These are phyloP conservation scores for Cossypha niveicapilla DNA, from an alignment of 2,797 vertebrate species.

Conservation along the genomic window DNA sequence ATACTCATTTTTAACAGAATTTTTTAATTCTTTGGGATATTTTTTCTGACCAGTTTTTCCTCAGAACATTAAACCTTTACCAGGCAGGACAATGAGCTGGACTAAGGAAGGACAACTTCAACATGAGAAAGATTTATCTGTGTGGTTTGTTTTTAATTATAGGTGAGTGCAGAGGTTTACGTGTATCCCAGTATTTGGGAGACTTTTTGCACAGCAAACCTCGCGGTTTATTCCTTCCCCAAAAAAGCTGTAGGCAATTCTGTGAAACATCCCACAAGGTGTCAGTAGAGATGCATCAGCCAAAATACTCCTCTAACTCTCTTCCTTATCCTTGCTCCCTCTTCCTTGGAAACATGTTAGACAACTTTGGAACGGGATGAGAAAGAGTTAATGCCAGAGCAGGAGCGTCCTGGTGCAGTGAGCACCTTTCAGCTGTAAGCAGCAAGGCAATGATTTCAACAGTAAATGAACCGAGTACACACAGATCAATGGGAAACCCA, in stretches of 20 bases:
- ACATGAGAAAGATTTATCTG: background rate
- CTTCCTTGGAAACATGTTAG: background rate
- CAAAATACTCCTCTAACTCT: background rate
- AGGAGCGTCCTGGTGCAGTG: background rate
- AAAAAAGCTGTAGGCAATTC: rapidly evolving
- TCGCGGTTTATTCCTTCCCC: background rate
- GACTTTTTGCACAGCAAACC: background rate
- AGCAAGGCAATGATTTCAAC: background rate
- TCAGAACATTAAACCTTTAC: background rate
- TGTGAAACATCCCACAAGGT: background rate
- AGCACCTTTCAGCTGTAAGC: background rate
- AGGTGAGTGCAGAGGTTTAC: background rate
- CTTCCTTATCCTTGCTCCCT: background rate
- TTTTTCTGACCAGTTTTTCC: background rate
- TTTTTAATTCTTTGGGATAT: background rate
- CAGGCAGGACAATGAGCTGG: background rate
- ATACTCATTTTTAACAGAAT: rapidly evolving
- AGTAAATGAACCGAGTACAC: background rate
- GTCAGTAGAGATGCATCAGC: slow-evolving; percentile 10
- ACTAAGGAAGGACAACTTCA: background rate
- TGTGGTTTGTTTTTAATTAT: background rate
- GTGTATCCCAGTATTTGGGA: background rate
- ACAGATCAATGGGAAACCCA: background rate
- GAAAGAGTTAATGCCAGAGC: background rate
- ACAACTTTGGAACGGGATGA: background rate